Percentiles rank a stretch among this genome's conserved stretches.
Evolutionary conservation across 2,113 vertebrate species (phyloP).

Genomic region (Gavia stellata): DNA sequence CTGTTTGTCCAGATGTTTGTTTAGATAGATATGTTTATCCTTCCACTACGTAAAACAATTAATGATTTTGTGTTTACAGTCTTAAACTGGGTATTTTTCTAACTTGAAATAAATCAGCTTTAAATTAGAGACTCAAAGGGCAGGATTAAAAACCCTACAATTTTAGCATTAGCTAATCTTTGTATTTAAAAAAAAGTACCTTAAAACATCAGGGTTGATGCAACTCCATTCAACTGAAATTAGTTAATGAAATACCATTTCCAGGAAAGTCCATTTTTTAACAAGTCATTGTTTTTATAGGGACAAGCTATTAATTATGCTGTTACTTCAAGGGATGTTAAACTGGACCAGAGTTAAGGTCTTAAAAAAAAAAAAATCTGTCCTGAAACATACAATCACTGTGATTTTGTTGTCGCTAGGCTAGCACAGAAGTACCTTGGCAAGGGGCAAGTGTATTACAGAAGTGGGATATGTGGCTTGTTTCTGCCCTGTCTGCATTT

Average conservation of each 20-base stretch:
- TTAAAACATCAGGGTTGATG: neutral
- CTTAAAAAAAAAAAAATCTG: neutral
- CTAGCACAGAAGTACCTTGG: neutral
- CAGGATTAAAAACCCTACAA: neutral
- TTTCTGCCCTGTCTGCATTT: neutral
- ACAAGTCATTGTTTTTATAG: neutral
- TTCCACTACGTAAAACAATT: neutral
- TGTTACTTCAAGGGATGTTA: neutral
- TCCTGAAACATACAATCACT: neutral
- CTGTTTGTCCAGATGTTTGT: constrained; percentile 37
- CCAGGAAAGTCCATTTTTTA: neutral
- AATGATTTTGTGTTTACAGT: neutral
- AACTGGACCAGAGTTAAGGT: neutral
- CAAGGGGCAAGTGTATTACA: too few relatives aligned
- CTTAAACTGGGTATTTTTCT: neutral
- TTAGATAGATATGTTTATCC: neutral
- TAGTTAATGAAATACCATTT: neutral
- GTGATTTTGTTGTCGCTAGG: neutral
- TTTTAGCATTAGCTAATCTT: neutral
- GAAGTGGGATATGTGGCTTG: neutral
- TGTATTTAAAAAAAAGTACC: fast-evolving
- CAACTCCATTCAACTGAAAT: neutral
- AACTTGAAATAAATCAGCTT: neutral
- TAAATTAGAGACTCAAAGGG: neutral
- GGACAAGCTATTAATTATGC: neutral